These are phyloP conservation scores for Fulica atra DNA, from an alignment of 2,113 vertebrate genomes.

Conservation along the genomic window DNA sequence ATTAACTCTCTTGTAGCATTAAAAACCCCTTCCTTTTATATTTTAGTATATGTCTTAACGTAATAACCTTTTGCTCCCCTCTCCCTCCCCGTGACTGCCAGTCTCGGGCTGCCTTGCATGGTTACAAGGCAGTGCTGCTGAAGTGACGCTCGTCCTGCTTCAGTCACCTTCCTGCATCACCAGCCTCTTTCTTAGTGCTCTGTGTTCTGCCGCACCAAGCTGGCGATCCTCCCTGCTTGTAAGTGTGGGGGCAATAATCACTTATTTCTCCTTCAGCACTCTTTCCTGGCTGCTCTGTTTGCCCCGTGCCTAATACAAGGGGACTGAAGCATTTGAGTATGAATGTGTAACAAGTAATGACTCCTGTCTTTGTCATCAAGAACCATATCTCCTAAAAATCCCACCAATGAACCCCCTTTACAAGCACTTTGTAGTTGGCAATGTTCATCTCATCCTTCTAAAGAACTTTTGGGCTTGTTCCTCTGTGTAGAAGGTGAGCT, in stretches of 20 bases:
- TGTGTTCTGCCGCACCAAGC: neutral
- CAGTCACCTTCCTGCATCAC: neutral
- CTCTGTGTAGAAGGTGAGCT: neutral
- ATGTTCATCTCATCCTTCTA: neutral
- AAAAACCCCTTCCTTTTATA: neutral
- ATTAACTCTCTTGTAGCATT: neutral
- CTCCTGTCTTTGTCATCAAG: neutral
- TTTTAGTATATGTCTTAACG: neutral
- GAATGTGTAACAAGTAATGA: neutral
- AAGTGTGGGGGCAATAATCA: neutral
- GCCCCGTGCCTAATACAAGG: neutral
- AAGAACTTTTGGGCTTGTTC: neutral
- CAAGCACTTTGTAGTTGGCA: neutral
- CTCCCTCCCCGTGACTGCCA: rapidly evolving
- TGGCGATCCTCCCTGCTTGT: neutral
- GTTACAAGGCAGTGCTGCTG: neutral
- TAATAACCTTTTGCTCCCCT: neutral
- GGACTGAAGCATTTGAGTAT: neutral
- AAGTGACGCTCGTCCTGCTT: neutral
- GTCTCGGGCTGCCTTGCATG: neutral
- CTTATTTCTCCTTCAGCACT: neutral
- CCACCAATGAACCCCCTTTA: neutral
- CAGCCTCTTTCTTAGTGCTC: rapidly evolving
- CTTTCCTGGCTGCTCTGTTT: neutral
- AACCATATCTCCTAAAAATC: neutral